Evolutionary conservation across 2,888 invertebrate species (phyloP), one percentile per base, ranked within the genome.

Genomic region (Drosophila nigritarsus): DNA sequence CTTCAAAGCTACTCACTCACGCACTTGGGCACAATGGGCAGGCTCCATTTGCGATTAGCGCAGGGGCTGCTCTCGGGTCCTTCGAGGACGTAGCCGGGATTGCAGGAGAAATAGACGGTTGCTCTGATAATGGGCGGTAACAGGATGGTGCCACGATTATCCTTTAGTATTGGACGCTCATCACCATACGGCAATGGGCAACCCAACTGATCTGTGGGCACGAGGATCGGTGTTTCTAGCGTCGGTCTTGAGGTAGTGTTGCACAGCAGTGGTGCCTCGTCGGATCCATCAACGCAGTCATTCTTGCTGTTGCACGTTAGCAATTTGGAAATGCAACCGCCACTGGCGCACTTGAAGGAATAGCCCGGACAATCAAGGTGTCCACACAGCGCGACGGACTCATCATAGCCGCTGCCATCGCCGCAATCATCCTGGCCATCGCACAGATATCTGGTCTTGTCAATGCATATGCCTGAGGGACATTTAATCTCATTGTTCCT

Each of bases 401-500:
- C 87, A 42, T 87, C 87, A 1, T 13, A 83, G 4, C 78, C 83
- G 0, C 24, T 58, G 9, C 83, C 89, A 59, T 87, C 89, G 5
- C 62, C 84, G n/a, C 87, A 87, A 45, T 87, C 89, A 15, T 87
- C 82, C 0, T 77, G 55, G 32, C 87, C 87, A 29, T 87, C 65
- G 63, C 87, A 87, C 45, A 88, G 27, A 7, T 32, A 65, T 5
- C 4, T 58, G 7, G n/a, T 61, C 60, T 77, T 87, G 29, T 83
- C 83, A 27, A 87, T 64, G 62, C 87, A 87, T 32, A 89, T 87
- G 15, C 87, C 87, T 0, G 84, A 78, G 0, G 87, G 87, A 32
- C 87, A 87, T 36, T 78, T 81, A 18, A 87, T 62, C 56, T 90
- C 90, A 38, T 80, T 68, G 0, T 50, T 54, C 32, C 89, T 90